Evolutionary conservation across 1,140 invertebrate species (phyloP).

Genomic region (Episyrphus balteatus): DNA sequence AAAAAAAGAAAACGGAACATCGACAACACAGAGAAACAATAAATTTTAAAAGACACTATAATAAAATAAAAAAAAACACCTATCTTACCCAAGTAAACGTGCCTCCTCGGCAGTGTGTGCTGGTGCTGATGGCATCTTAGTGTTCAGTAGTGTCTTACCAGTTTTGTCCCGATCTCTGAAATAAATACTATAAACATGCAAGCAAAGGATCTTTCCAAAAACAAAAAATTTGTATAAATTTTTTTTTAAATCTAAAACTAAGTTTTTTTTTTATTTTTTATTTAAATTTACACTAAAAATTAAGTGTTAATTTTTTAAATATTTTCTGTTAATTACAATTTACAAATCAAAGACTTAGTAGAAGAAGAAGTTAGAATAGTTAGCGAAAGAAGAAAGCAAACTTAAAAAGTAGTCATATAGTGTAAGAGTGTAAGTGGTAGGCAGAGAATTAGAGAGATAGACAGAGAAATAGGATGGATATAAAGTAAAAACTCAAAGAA

Average conservation of each 20-base stretch:
- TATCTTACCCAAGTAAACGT: slow-evolving; percentile 36
- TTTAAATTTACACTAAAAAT: no score
- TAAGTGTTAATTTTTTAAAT: no score
- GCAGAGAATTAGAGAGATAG: no score
- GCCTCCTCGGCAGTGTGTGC: slow-evolving; percentile 39
- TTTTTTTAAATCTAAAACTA: slow-evolving; percentile 8
- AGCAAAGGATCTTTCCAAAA: slow-evolving; percentile 17
- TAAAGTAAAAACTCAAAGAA: no score
- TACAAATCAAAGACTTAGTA: no score
- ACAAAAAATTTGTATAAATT: slow-evolving; percentile 6
- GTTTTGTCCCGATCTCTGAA: slow-evolving; percentile 38
- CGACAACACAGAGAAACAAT: background rate
- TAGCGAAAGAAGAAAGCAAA: no score
- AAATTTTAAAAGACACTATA: background rate
- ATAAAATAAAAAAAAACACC: background rate
- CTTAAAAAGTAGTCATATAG: no score
- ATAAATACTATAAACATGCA: slow-evolving; percentile 39
- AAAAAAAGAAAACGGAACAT: background rate
- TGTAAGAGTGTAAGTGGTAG: no score
- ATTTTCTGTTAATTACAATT: no score
- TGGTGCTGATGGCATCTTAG: slow-evolving; percentile 38
- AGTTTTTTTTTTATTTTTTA: no score
- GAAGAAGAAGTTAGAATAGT: no score
- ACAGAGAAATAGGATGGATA: no score
- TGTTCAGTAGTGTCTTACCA: slow-evolving; percentile 34